phyloP scores from a whole-genome alignment of 1,140 invertebrate species.

The Cyclargus thomasi region DNA sequence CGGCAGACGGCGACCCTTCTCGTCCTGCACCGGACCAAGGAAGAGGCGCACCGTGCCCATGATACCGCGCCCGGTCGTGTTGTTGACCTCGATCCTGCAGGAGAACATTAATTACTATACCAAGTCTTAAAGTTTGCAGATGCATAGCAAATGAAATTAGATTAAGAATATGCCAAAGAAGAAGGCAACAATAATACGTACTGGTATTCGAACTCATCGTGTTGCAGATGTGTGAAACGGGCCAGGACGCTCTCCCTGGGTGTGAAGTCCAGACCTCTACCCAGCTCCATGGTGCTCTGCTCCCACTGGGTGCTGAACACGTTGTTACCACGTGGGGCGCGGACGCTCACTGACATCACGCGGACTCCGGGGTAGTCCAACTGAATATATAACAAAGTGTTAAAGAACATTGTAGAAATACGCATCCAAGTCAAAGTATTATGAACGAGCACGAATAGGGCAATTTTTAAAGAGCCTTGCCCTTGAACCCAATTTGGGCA shows the following conservation, averaged over 20 bases:
- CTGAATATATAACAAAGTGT: slow-evolving; percentile 47
- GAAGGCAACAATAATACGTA: slow-evolving; percentile 29
- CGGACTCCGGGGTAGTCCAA: slow-evolving; percentile 80
- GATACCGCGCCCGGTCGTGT: slow-evolving; percentile 66
- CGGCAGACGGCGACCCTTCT: slow-evolving; percentile 78
- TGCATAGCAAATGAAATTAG: no score
- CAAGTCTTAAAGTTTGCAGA: not conserved
- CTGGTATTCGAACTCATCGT: slow-evolving; percentile 80
- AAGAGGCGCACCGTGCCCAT: slow-evolving; percentile 86
- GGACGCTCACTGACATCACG: slow-evolving; percentile 74
- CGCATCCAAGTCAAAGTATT: no score
- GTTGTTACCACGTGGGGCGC: slow-evolving; percentile 74
- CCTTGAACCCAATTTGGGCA: no score
- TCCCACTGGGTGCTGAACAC: slow-evolving; percentile 82
- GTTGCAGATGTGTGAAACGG: slow-evolving; percentile 84
- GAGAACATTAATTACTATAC: not conserved
- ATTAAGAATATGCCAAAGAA: not conserved
- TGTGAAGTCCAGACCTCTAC: slow-evolving; percentile 85
- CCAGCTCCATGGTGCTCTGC: slow-evolving; percentile 83
- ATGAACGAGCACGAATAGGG: no score
- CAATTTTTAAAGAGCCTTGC: no score
- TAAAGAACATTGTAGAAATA: not conserved
- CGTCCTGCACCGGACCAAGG: slow-evolving; percentile 82
- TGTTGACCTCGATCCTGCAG: slow-evolving; percentile 79
- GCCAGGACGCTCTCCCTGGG: slow-evolving; percentile 82